Evolutionary conservation across 1,140 invertebrate genomes (phyloP), one percentile per base, ranked within the genome.

Genomic region (Drosophila asahinai): DNA sequence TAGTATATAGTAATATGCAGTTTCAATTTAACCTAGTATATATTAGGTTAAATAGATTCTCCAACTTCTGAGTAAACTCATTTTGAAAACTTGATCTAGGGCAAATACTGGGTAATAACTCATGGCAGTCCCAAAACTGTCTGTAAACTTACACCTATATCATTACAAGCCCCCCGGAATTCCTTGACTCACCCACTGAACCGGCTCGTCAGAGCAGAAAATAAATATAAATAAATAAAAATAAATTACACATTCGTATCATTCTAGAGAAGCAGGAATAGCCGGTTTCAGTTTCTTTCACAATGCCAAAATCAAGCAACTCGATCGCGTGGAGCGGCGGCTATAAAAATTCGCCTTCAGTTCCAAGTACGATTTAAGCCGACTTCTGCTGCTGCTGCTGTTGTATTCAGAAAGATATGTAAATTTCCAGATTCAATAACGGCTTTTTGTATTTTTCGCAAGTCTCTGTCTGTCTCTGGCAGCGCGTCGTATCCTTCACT

Each of bases 281-380:
- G 80, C 83, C 83, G 80, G 83, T 86, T 86, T 82, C 52, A 33
- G 38, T 80, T 72, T 73, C 70, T 73, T 75, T 81, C 49, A 63
- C 68, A 80, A 74, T 79, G 75, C 59, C 63, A 83, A 83, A 77
- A 77, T 61, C 66, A 73, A 73, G 27, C 49, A 33, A 70, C 57
- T 70, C 30, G 62, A 59, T 77, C 61, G 42, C 27, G 9, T 19
- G 17, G 11, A 58, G 19, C 40, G 40, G 19, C 51, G 36, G 22
- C 57, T 14, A 77, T 75, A 75, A 74, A 75, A 75, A 48, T 22
- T 77, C 57, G 74, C 74, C 75, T 77, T 77, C 73, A 60, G 43
- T 49, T 43, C 73, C 74, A 77, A 77, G 75, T 77, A 60, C 75
- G 42, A 57, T 57, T 9, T 14, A 77, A 67, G 51, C 25, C 14